Evolutionary conservation across 2,888 invertebrate species (phyloP).

Genomic region (Oligia latruncula): DNA sequence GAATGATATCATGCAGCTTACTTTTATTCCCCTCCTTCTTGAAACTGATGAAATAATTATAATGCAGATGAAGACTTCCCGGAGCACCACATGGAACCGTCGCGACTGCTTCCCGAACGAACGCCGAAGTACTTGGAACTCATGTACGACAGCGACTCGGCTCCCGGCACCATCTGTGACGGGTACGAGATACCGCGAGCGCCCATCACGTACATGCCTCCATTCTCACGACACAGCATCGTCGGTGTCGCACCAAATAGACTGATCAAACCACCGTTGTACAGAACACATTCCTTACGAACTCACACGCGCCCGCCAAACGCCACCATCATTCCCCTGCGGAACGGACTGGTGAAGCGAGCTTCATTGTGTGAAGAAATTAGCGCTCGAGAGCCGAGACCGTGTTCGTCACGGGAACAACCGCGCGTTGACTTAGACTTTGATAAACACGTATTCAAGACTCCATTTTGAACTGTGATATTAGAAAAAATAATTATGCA

Average conservation of each 20-base stretch:
- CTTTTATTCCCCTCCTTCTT: neutral
- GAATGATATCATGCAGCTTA: conserved; percentile 28
- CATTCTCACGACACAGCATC: conserved; percentile 83
- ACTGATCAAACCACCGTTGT: conserved; percentile 79
- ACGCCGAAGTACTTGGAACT: conserved; percentile 92
- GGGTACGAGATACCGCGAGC: conserved; percentile 92
- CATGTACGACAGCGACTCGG: conserved; percentile 90
- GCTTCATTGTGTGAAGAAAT: conserved; percentile 82
- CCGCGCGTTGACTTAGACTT: conserved; percentile 69
- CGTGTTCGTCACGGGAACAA: conserved; percentile 67
- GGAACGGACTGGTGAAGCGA: conserved; percentile 82
- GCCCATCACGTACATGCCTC: conserved; percentile 73
- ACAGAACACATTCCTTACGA: conserved; percentile 81
- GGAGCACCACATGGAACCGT: conserved; percentile 85
- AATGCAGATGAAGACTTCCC: conserved; percentile 83
- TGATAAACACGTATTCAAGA: conserved; percentile 83
- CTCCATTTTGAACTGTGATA: conserved; percentile 88
- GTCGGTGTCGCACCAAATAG: conserved; percentile 84
- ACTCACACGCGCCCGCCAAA: conserved; percentile 79
- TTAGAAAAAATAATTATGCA: conserved; percentile 72
- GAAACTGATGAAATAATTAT: conserved; percentile 20
- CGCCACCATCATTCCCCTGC: conserved; percentile 85
- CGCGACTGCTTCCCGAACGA: conserved; percentile 80
- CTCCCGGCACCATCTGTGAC: conserved; percentile 83
- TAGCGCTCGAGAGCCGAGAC: conserved; percentile 62